These are phyloP conservation scores for Amphiprion clarkii DNA, from an alignment of 2,797 vertebrate species.

Conservation along the genomic window DNA sequence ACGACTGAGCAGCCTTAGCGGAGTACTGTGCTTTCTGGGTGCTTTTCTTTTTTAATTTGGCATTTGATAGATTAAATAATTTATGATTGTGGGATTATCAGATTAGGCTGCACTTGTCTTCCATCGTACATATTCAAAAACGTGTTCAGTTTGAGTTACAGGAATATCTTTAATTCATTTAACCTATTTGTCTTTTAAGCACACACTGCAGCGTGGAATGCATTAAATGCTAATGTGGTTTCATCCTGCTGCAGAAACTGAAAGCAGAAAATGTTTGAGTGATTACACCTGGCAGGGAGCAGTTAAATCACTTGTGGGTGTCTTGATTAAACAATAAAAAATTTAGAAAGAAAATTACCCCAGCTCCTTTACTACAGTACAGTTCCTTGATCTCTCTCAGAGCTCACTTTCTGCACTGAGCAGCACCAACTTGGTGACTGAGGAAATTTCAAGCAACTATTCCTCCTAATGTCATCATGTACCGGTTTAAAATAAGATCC, in stretches of 20 bases:
- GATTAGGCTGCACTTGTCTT: too few relatives aligned
- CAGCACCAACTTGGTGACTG: conserved; percentile 14
- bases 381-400: conserved; percentile 3
- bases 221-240: not conserved
- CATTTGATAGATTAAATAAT: too few relatives aligned
- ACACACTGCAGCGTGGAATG: not conserved
- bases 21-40: too few relatives aligned
- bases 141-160: not conserved
- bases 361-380: not conserved
- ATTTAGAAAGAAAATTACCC: conserved; percentile 11
- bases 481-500: conserved; percentile 14
- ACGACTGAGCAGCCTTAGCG: too few relatives aligned
- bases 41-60: too few relatives aligned
- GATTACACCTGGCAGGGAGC: conserved; percentile 19
- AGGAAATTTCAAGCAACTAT: conserved; percentile 38
- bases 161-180: not conserved
- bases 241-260: not conserved
- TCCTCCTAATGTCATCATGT: conserved; percentile 51
- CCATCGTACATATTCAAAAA: too few relatives aligned
- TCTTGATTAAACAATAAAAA: conserved; percentile 26
- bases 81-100: not conserved
- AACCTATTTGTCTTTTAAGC: not conserved
- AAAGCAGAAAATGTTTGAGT: conserved; percentile 14
- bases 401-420: not conserved
- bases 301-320: conserved; percentile 25